These are phyloP conservation scores for Lithobius niger DNA, from an alignment of 1,140 invertebrate species.

Conservation along the genomic window DNA sequence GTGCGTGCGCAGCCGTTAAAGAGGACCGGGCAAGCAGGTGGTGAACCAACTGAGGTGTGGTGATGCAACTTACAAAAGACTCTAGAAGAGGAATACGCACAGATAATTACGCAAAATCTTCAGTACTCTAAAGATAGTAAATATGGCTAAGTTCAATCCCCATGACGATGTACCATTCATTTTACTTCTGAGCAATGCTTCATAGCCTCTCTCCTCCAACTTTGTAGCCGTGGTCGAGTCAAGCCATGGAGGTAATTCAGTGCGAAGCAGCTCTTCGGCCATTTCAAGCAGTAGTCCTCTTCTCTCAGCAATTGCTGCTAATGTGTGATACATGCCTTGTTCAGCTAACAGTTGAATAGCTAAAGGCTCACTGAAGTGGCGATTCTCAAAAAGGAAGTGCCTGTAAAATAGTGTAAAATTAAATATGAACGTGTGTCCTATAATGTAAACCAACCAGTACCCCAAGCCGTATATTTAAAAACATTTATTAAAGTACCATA, in stretches of 20 bases:
- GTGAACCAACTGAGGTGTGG: slow-evolving; percentile 21
- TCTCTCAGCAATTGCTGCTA: slow-evolving; percentile 23
- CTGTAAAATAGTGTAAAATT: slow-evolving; percentile 34
- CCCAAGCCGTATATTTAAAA: too few species aligned
- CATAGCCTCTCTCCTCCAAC: slow-evolving; percentile 10
- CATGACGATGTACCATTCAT: slow-evolving; percentile 15
- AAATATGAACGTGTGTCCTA: too few species aligned
- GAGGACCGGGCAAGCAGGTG: slow-evolving; percentile 25
- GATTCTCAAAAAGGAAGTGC: slow-evolving; percentile 49
- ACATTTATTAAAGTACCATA: too few species aligned
- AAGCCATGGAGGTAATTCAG: background rate
- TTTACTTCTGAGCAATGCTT: slow-evolving; percentile 2
- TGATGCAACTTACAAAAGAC: background rate
- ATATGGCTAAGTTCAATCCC: too few species aligned
- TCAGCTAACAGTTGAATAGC: slow-evolving; percentile 47
- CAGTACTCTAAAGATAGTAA: too few species aligned
- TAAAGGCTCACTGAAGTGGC: slow-evolving; percentile 51
- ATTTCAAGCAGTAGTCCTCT: slow-evolving; percentile 23
- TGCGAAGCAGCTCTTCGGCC: slow-evolving; percentile 4
- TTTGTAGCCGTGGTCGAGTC: background rate
- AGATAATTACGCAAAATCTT: too few species aligned
- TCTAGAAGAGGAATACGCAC: too few species aligned
- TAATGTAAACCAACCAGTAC: too few species aligned
- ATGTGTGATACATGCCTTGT: slow-evolving; percentile 25
- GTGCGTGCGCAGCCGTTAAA: slow-evolving; percentile 22